phyloP scores from a whole-genome alignment of 2,888 invertebrate genomes.

The Dicyrtoma fusca region DNA sequence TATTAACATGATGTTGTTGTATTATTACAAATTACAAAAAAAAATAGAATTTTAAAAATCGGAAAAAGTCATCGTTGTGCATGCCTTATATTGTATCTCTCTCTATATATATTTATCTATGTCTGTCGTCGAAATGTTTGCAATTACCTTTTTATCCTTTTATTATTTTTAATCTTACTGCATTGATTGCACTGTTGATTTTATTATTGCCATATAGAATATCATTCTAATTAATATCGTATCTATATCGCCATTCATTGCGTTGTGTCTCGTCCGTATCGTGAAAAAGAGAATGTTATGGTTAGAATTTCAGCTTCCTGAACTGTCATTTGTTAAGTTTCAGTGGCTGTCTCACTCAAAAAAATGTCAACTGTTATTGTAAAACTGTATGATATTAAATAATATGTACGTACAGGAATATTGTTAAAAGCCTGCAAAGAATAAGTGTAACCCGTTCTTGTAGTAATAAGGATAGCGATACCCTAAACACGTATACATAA shows the following conservation, averaged over 20 bases:
- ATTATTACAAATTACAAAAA: not conserved
- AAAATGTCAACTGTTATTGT: too few relatives aligned
- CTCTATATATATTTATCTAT: not conserved
- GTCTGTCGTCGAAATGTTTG: not conserved
- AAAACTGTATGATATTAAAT: not conserved
- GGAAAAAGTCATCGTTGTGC: slow-evolving; percentile 16
- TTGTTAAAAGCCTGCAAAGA: not conserved
- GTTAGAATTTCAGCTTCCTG: too few relatives aligned
- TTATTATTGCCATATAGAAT: not conserved
- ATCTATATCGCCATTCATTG: not conserved
- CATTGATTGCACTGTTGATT: not conserved
- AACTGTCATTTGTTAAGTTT: too few relatives aligned
- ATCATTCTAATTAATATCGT: not conserved
- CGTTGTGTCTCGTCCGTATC: too few relatives aligned
- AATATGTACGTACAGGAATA: not conserved
- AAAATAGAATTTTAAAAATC: not conserved
- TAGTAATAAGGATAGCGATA: too few relatives aligned
- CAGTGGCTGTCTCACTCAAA: too few relatives aligned
- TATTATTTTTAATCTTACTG: slow-evolving; percentile 4
- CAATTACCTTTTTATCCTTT: slow-evolving; percentile 31
- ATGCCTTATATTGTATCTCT: slow-evolving; percentile 19
- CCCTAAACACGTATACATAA: too few relatives aligned
- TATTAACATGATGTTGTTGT: slow-evolving; percentile 22
- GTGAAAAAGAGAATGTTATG: too few relatives aligned
- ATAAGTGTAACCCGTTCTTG: too few relatives aligned